phyloP scores from a whole-genome alignment of 30 jellyfish, hydroid and myxozoan genomes.

The Aurelia sp. region DNA sequence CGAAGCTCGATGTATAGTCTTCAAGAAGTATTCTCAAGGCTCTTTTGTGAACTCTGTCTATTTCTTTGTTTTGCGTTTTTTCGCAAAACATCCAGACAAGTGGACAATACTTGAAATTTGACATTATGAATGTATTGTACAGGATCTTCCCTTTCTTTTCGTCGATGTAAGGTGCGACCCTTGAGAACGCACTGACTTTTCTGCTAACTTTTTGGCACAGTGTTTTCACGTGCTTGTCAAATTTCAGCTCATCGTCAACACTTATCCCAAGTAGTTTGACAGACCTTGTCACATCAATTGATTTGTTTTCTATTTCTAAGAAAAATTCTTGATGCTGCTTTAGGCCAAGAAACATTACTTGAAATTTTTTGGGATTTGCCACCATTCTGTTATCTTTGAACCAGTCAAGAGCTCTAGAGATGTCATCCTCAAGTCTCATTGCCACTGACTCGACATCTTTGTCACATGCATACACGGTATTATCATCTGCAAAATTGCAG shows the following conservation, averaged over 20 bases:
- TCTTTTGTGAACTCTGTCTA: constrained; percentile 37
- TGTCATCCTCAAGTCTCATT: constrained; percentile 10
- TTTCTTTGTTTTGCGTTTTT: constrained; percentile 19
- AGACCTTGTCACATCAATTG: no score
- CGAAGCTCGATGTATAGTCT: constrained; percentile 26
- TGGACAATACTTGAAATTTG: constrained; percentile 58
- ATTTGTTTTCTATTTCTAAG: no score
- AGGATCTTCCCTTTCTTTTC: constrained; percentile 25
- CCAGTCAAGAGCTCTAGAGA: constrained; percentile 20
- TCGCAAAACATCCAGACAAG: constrained; percentile 67
- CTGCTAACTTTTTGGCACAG: constrained; percentile 25
- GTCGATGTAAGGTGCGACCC: constrained; percentile 31
- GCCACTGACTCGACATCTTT: background rate
- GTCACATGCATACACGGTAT: constrained; percentile 12
- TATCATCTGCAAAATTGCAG: constrained; percentile 57
- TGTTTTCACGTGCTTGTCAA: constrained; percentile 10
- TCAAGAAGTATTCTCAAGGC: constrained; percentile 41
- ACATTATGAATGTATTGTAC: constrained; percentile 30
- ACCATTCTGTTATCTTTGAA: constrained; percentile 1
- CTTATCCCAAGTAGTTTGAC: constrained; percentile 36
- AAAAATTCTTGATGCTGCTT: no score
- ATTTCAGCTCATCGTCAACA: constrained; percentile 4
- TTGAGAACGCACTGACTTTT: constrained; percentile 25
- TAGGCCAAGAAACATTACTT: no score
- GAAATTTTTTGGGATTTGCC: no score